Base-by-base conservation (phyloP, 2,113 vertebrate species). In the Mungos mungo region DNA sequence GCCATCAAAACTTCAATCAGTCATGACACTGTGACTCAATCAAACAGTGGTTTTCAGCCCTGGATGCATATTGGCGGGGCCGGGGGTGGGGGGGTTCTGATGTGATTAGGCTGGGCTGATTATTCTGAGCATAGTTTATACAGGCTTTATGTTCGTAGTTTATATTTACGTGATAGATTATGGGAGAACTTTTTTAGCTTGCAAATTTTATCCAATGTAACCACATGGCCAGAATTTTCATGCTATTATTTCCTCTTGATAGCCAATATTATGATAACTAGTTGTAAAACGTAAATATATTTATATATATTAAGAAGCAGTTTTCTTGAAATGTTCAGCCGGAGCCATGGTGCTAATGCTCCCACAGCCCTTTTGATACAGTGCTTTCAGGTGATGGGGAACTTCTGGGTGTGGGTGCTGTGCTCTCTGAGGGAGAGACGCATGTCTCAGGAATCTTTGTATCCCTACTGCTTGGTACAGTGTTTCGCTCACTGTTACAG, bases 91-190 rank as follows among this genome's bases (percentile, higher is more conserved):
- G 15, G 15, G 21, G 50, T 87, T 91, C 83, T 50, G 50, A 66
- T 71, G 27, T 54, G 68, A 84, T 96, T 45, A 65, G 25, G 69
- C 41, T 85, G 47, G 21, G 31, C 25, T 83, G 54, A 50, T 71
- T 9, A 54, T 96, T 95, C 92, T 95, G 85, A 96, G 52, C 63
- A 82, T 38, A 81, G 15, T 65, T 68, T 92, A 38, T 27, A 7
- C 83, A 50, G 45, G 11, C 38, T 68, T 93, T 60, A 60, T 21
- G 23, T 7, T 21, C 7, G 1, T 60, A 2, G 57, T 57, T 57
- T 57, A 57, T 57, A 57, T 57, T 95, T 80, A 29, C 65, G 1
- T 60, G 65, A 50, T 23, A 90, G 65, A 52, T 90, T 54, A 79
- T 14, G 63, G 65, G 31, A 74, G 83, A 21, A 86, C 6, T 35